Evolutionary conservation across 2,113 vertebrate genomes (phyloP).

Genomic region (Argyrosomus japonicus): DNA sequence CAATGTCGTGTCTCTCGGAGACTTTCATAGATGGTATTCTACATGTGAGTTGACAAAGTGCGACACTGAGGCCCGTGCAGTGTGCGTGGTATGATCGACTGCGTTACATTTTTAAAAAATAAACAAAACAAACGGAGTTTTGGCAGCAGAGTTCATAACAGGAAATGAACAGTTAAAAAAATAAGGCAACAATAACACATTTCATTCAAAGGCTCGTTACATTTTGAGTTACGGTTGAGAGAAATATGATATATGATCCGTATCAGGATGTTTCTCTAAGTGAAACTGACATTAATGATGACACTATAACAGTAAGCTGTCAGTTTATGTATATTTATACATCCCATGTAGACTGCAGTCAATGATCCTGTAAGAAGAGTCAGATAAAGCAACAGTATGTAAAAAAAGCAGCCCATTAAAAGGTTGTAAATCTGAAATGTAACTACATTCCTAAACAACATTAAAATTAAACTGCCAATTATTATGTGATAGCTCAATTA

Average conservation of each 20-base stretch:
- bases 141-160: constrained; percentile 67
- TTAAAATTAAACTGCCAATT: background rate
- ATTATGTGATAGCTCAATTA: background rate
- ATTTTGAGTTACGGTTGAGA: constrained; percentile 45
- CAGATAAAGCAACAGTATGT: constrained; percentile 19
- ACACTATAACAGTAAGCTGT: constrained; percentile 20
- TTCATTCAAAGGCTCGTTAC: constrained; percentile 64
- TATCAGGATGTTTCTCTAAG: constrained; percentile 6
- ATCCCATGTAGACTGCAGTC: background rate
- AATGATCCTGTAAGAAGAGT: constrained; percentile 35
- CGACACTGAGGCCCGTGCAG: constrained; percentile 45
- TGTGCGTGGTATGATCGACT: constrained; percentile 53
- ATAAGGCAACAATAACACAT: constrained; percentile 79
- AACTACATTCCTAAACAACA: background rate
- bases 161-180: constrained; percentile 61
- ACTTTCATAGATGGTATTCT: constrained; percentile 70
- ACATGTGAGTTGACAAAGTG: constrained; percentile 50
- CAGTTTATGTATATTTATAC: constrained; percentile 15
- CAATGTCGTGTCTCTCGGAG: constrained; percentile 78
- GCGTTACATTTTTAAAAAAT: constrained; percentile 24
- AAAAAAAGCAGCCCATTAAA: background rate
- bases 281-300: constrained; percentile 19
- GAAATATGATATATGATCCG: constrained; percentile 19
- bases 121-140: constrained; percentile 41
- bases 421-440: background rate